Percentiles rank a stretch among this genome's conserved stretches.
Conservation (phyloP, 2,797 vertebrate species). For the Botia almorhae region DNA sequence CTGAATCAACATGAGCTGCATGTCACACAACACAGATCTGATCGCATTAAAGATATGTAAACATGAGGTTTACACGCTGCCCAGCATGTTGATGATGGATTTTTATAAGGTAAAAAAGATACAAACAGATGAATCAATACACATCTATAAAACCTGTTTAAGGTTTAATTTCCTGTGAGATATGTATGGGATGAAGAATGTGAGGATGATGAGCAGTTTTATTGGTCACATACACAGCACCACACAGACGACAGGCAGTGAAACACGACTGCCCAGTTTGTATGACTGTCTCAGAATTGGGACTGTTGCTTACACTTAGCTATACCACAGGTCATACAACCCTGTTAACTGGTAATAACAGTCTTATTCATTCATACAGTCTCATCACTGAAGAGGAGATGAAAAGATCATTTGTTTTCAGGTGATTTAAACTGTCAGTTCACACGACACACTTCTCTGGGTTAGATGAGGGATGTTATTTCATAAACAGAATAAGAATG, state of each 20-base stretch:
- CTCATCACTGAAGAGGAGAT: neutral
- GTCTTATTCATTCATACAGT: neutral
- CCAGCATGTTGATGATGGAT: neutral
- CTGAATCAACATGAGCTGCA: neutral
- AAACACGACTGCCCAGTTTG: neutral
- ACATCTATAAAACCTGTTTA: no score
- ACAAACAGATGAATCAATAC: neutral
- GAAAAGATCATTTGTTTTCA: neutral
- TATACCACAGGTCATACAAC: no score
- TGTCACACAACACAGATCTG: neutral
- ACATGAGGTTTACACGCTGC: neutral
- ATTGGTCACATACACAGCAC: no score
- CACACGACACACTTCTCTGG: conserved; percentile 8
- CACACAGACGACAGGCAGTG: no score
- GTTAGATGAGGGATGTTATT: conserved; percentile 36
- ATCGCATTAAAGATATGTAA: neutral
- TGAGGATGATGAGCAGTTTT: neutral
- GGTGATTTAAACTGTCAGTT: neutral
- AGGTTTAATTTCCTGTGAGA: neutral
- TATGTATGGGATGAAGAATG: conserved; percentile 16
- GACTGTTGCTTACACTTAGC: no score
- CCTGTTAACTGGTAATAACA: no score
- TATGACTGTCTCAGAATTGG: neutral
- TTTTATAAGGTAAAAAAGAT: conserved; percentile 11
- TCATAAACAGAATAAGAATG: conserved; percentile 16